Base-by-base conservation (phyloP, 2,888 invertebrate species). In the Limnephilus rhombicus region DNA sequence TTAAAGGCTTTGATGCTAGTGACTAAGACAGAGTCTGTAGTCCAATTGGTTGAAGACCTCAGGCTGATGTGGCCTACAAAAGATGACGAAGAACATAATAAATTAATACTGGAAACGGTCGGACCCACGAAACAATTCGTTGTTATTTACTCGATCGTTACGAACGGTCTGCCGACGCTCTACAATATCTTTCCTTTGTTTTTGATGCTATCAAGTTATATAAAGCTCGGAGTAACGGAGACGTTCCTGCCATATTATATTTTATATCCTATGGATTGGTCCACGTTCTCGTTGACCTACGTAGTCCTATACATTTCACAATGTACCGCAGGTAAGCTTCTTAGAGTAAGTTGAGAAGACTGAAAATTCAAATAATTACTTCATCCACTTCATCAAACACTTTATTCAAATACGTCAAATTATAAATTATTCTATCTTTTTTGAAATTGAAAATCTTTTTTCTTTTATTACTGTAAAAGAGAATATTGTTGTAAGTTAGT, bases 141-240 rank as follows among this genome's bases (percentile, higher is more conserved):
- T 81, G 92, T 88, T 80, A 34, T 92, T 45, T 93, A 93, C 41
- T 86, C 93, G 0, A 24, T 93, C 24, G 92, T 92, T 4, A 93
- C 92, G 18, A 92, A 93, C 68, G 90, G 91, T 34, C 68, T 92
- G 15, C 92, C 93, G 15, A 41, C 89, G 68, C 91, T 93, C 31
- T 93, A 93, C 80, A 93, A 93, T 89, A 86, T 93, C 3, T 92
- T 93, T 29, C 93, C 93, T 4, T n/a, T 93, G 13, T 85, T 91
- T 24, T 29, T 92, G n/a, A 92, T 93, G 93, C 24, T 92, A 11
- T 80, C 89, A 24, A 92, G 80, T 24, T 91, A 91, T 49, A 13
- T 80, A 5, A 68, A 90, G 29, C 45, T 53, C 34, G 90, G 91
- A 49, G 31, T 83, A 15, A 88, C 91, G 9, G 80, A 85, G 15